Conservation (phyloP, 2,113 vertebrate species). For the Rhinolophus ferrumequinum region DNA sequence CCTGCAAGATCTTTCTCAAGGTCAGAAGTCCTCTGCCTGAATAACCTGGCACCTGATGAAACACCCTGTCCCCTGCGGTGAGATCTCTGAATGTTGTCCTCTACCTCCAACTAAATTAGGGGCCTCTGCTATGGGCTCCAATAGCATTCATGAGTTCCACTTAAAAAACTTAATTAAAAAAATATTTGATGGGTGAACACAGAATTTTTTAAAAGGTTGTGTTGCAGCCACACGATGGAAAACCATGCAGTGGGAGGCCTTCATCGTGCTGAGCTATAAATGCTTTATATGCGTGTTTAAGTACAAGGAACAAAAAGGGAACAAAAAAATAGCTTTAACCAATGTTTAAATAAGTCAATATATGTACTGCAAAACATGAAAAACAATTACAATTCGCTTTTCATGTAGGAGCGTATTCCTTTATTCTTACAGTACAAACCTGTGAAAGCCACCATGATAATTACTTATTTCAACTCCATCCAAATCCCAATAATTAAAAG, state of each 20-base stretch:
- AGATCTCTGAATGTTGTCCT: neutral
- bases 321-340: neutral
- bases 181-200: neutral
- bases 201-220: neutral
- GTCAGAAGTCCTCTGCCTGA: neutral
- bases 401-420: neutral
- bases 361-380: neutral
- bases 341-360: neutral
- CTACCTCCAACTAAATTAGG: neutral
- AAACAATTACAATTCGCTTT: neutral
- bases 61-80: neutral
- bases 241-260: neutral
- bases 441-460: neutral
- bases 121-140: neutral
- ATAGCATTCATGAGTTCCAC: neutral
- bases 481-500: slow-evolving; percentile 49
- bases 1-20: neutral
- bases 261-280: no score
- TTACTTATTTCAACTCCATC: slow-evolving; percentile 41
- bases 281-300: neutral
- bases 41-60: neutral
- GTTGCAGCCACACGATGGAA: neutral
- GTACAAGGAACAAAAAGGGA: neutral
- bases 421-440: neutral
- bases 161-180: neutral